Evolutionary conservation across 2,113 vertebrate species (phyloP), one percentile per base, ranked within the genome.

Genomic region (Petaurus breviceps): DNA sequence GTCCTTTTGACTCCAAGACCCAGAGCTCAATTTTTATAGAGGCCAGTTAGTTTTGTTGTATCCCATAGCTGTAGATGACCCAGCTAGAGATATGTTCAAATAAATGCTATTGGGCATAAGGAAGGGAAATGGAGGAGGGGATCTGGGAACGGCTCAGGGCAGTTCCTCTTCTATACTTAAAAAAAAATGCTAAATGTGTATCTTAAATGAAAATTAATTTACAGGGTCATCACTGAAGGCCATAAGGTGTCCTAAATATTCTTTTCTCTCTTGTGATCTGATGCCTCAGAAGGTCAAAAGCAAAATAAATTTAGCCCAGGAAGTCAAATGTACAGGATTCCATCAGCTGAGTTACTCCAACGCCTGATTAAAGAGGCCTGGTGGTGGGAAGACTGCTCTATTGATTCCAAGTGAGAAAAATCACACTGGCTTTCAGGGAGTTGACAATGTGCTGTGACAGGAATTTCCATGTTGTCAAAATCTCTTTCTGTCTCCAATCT

Each of bases 401-500:
- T 84, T 93, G 97, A 98, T 95, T 95, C 92, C 8, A 95, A 97
- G 97, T n/a, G 52, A 96, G 95, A 95, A 61, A 96, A 98, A 96
- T 84, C 91, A 19, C 94, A 92, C 91, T 0, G 43, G 84, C 92
- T 93, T 9, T 92, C 90, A 90, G n/a, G 5, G 31, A 95, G 94
- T 7, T 95, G 94, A 96, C 94, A 95, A 31, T 0, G 90, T 54
- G 93, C 94, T 97, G 95, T 25, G 28, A 97, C 91, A 51, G 49
- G 90, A 96, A 97, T 94, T 97, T 98, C 96, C 95, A 90, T 8
- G 89, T 94, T 96, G 97, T 98, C 97, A 97, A 94, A 98, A 96
- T 93, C 96, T 90, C 96, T 92, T 0, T 0, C 92, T 51, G 19
- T 95, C 16, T 10, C 97, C 96, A 91, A 96, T 96, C 94, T 96